Conservation (phyloP, 2,888 invertebrate species). For the Stenichneumon culpator region DNA sequence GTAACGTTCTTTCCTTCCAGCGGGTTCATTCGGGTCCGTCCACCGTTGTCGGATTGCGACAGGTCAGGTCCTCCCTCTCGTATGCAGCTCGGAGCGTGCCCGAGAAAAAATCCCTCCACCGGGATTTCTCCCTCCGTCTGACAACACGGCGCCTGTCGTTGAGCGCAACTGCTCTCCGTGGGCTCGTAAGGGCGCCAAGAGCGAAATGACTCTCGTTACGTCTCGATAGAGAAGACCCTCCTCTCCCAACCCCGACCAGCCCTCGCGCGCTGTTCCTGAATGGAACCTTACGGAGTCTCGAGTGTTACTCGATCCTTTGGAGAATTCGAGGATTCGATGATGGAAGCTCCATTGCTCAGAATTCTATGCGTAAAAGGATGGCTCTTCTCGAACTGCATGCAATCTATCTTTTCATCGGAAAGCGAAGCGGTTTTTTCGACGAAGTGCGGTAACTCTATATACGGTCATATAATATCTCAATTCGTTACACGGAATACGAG, state of each 20-base stretch:
- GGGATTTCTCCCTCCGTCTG: too few relatives aligned
- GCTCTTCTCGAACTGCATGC: not conserved
- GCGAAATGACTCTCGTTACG: slow-evolving; percentile 63
- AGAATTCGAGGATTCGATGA: slow-evolving; percentile 42
- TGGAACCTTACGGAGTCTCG: slow-evolving; percentile 56
- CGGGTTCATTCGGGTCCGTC: slow-evolving; percentile 35
- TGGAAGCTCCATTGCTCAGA: slow-evolving; percentile 13
- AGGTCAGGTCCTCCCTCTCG: too few relatives aligned
- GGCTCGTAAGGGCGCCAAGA: slow-evolving; percentile 59
- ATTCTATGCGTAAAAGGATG: slow-evolving; percentile 33
- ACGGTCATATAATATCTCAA: too few relatives aligned
- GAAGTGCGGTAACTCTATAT: too few relatives aligned
- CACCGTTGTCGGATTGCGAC: too few relatives aligned
- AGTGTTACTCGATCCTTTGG: slow-evolving; percentile 60
- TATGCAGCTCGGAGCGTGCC: too few relatives aligned
- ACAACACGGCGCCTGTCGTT: slow-evolving; percentile 36
- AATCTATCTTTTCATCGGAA: not conserved
- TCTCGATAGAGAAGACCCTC: slow-evolving; percentile 12
- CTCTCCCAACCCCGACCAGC: not conserved
- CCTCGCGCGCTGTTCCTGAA: not conserved
- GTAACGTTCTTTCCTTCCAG: slow-evolving; percentile 43
- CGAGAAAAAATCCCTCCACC: too few relatives aligned
- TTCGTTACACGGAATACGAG: too few relatives aligned
- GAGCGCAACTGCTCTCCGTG: slow-evolving; percentile 55
- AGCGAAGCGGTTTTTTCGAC: not conserved